Evolutionary conservation across 1,140 invertebrate genomes (phyloP), one percentile per base, ranked within the genome.

Genomic region (Hylaeus anthracinus): DNA sequence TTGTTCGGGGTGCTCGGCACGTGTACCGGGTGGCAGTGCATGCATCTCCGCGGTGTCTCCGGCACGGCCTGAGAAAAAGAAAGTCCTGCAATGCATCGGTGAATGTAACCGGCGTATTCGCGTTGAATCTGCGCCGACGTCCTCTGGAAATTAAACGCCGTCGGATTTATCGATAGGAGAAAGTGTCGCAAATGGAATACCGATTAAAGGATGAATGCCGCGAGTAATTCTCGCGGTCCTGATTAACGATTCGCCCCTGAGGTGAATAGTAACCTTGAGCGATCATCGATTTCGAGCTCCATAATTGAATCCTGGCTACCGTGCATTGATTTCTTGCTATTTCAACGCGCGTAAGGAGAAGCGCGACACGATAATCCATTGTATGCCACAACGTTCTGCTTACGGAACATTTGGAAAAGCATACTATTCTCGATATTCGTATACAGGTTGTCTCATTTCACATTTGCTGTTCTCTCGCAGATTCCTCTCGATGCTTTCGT

Each of bases 11-110:
- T 91, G 75, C 79, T 88, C 48, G 88, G 74, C 45, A 87, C 85
- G 76, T 91, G 90, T 78, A 92, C 78, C 8, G 91, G 91, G 81
- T 92, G 90, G 84, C 92, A 93, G 83, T 92, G 90, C 77, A 90
- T 88, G 82, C 92, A 92, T 88, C 92, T 90, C 87, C 90, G 80
- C 70, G 91, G 92, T 77, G 91, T 91, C 83, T 92, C 92, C 81
- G 87, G 87, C 80, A 82, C 81, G 45, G 72, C 85, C 89, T 92
- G 82, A 3, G 45, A 5, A 79, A 67, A 71, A 77, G 1, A 66
- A 82, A 78, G 56, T 74, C 15, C 39, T 70, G 60, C 12, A 67
- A 55, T 67, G 55, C 43, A 41, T 9, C 4, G 12, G 37, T 37
- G 6, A 48, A n/a, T 0, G 10, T 12, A 26, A 78, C 15, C 9